These are phyloP conservation scores for Diarsia brunnea DNA, from an alignment of 2,888 invertebrate species.

Conservation along the genomic window DNA sequence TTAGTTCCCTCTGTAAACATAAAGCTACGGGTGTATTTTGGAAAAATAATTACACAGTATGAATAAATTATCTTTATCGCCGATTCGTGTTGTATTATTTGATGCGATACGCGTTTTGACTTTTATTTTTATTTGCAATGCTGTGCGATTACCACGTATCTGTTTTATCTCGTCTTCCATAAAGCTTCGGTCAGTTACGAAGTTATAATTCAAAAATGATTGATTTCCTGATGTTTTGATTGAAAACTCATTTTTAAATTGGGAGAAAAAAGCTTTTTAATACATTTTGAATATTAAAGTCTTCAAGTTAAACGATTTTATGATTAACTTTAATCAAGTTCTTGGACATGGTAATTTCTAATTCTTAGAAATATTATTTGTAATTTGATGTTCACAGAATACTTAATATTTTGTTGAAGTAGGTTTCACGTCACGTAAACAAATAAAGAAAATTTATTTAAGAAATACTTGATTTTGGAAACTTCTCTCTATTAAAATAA, in stretches of 20 bases:
- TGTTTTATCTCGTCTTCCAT: constrained; percentile 56
- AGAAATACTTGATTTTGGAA: neutral
- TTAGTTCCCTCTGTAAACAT: constrained; percentile 69
- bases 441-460: constrained; percentile 15
- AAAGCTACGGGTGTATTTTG: constrained; percentile 65
- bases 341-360: constrained; percentile 7
- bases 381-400: constrained; percentile 4
- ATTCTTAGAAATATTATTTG: constrained; percentile 19
- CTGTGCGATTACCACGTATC: constrained; percentile 62
- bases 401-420: constrained; percentile 19
- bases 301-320: constrained; percentile 21
- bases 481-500: neutral
- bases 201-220: constrained; percentile 10
- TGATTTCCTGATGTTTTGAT: constrained; percentile 21
- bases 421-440: neutral
- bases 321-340: constrained; percentile 15
- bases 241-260: constrained; percentile 12
- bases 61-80: constrained; percentile 72
- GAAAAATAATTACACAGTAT: constrained; percentile 74
- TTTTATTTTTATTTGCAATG: constrained; percentile 67
- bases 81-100: constrained; percentile 70
- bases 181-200: neutral
- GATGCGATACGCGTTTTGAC: constrained; percentile 65
- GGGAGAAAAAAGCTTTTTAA: neutral
- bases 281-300: neutral